Percentiles rank a stretch among this genome's conserved stretches.
Evolutionary conservation across 2,113 vertebrate species (phyloP).

Genomic region (Gymnogyps californianus): DNA sequence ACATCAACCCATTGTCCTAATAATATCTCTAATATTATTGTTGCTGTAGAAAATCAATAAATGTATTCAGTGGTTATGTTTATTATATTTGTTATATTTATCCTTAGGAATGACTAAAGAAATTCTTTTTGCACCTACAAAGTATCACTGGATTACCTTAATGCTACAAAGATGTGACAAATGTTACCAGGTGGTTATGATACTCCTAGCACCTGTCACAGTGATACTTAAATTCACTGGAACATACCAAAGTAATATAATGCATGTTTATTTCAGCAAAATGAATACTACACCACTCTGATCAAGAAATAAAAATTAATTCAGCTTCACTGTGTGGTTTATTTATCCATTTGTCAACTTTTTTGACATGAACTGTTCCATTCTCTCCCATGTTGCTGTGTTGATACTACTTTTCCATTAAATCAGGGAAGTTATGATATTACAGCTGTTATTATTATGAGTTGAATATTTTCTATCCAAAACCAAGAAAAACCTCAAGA

Average conservation of each 20-base stretch:
- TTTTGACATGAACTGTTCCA: not conserved
- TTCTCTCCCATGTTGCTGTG: not conserved
- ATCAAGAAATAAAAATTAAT: not conserved
- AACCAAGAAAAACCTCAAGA: not conserved
- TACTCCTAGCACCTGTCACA: not conserved
- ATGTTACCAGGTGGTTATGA: accelerated
- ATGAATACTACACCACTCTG: not conserved
- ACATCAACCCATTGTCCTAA: not conserved
- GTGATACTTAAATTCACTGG: not conserved
- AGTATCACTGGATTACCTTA: not conserved
- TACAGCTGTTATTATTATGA: not conserved
- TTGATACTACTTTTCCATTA: not conserved
- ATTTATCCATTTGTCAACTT: not conserved
- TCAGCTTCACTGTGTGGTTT: not conserved
- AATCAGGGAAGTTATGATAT: not conserved
- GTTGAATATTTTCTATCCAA: not conserved
- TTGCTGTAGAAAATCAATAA: not conserved
- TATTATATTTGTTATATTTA: not conserved
- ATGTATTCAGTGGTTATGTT: not conserved
- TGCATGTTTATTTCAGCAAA: not conserved
- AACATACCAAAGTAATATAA: not conserved
- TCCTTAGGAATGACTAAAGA: not conserved
- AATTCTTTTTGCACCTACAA: not conserved
- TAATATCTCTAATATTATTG: not conserved
- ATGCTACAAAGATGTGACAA: not conserved